A percentile compares a stretch with the other conserved stretches of the same genome.
Conservation (phyloP, 2,113 vertebrate genomes). For the Anas platyrhynchos region DNA sequence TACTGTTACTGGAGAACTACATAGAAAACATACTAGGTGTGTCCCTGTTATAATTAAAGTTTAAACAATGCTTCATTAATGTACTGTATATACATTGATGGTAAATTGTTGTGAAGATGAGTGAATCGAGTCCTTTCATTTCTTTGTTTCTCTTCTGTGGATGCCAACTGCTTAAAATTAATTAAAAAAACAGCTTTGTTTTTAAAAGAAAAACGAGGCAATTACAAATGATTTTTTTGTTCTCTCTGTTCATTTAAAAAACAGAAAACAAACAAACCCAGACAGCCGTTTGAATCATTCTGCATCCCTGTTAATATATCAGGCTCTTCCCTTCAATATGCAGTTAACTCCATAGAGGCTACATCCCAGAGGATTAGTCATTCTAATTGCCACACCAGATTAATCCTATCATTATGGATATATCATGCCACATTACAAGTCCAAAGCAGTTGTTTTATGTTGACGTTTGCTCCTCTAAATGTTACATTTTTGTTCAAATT, state of each 20-base stretch:
- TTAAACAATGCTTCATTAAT: slow-evolving; percentile 93
- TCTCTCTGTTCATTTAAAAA: slow-evolving; percentile 81
- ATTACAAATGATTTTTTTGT: slow-evolving; percentile 74
- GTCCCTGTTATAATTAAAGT: slow-evolving; percentile 92
- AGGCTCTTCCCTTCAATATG: slow-evolving; percentile 66
- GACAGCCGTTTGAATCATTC: slow-evolving; percentile 61
- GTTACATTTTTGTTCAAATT: slow-evolving; percentile 79
- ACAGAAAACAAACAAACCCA: slow-evolving; percentile 71
- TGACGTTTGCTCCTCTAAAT: slow-evolving; percentile 76
- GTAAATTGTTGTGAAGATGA: slow-evolving; percentile 90
- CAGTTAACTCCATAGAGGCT: slow-evolving; percentile 73
- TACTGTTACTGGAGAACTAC: slow-evolving; percentile 91
- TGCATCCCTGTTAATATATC: slow-evolving; percentile 67
- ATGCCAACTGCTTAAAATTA: slow-evolving; percentile 92
- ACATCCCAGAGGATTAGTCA: slow-evolving; percentile 65
- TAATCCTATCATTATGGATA: slow-evolving; percentile 52
- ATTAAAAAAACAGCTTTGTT: slow-evolving; percentile 79
- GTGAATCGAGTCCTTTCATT: slow-evolving; percentile 86
- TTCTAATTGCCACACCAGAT: slow-evolving; percentile 63
- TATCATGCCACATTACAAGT: slow-evolving; percentile 71
- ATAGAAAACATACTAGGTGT: slow-evolving; percentile 86
- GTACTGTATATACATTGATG: slow-evolving; percentile 91
- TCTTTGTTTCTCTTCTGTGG: slow-evolving; percentile 90
- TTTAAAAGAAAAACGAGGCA: slow-evolving; percentile 70
- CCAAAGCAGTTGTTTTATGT: slow-evolving; percentile 77